A percentile compares a stretch with the other conserved stretches of the same genome.
Conservation (phyloP, 2,113 vertebrate genomes). For the Puntigrus tetrazona region DNA sequence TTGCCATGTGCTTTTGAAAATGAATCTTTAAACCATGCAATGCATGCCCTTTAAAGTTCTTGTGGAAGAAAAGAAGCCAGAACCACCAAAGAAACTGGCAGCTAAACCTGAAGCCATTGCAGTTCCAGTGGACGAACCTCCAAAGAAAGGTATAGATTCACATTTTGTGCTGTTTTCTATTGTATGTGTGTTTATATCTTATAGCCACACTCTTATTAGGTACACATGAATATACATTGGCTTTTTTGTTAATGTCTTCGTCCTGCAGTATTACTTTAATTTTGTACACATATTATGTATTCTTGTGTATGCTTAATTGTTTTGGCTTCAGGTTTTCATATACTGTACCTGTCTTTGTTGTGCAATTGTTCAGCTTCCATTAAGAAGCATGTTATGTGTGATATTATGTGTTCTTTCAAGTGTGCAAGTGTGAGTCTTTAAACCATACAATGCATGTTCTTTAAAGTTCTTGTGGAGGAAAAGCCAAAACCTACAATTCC, state of each 20-base stretch:
- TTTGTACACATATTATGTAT: slow-evolving; percentile 48
- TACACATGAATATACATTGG: neutral
- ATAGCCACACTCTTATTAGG: neutral
- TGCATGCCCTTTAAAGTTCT: slow-evolving; percentile 56
- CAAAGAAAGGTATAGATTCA: slow-evolving; percentile 50
- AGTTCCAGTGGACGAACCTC: slow-evolving; percentile 22
- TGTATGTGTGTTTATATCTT: neutral
- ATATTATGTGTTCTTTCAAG: slow-evolving; percentile 39
- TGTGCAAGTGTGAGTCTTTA: neutral
- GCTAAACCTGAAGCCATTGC: slow-evolving; percentile 38
- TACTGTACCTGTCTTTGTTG: slow-evolving; percentile 43
- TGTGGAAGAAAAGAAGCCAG: slow-evolving; percentile 74
- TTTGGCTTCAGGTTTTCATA: slow-evolving; percentile 17
- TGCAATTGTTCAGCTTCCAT: slow-evolving; percentile 59
- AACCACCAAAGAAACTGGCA: slow-evolving; percentile 41
- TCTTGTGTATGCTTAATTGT: slow-evolving; percentile 50
- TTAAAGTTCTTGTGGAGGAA: slow-evolving; percentile 79
- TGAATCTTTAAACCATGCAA: neutral
- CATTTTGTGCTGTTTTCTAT: neutral
- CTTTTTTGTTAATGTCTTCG: slow-evolving; percentile 10
- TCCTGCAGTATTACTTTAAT: neutral
- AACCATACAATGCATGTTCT: slow-evolving; percentile 52
- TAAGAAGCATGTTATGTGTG: slow-evolving; percentile 65
- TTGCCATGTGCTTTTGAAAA: neutral
- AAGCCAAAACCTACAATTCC: slow-evolving; percentile 75